Evolutionary conservation across 2,888 invertebrate genomes (phyloP).

Genomic region (Ochropacha duplaris): DNA sequence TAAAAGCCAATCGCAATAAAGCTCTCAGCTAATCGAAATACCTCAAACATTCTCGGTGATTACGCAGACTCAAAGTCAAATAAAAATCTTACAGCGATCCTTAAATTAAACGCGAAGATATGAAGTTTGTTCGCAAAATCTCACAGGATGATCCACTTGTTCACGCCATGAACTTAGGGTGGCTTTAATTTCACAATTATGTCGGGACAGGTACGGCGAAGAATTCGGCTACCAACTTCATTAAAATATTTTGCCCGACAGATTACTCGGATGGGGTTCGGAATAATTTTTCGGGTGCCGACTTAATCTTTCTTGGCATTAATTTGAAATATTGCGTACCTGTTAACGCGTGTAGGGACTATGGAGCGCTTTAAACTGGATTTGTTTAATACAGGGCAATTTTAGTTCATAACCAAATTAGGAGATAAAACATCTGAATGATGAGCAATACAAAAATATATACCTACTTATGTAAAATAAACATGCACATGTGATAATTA

Average conservation of each 20-base stretch:
- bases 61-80: neutral
- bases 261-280: conserved; percentile 45
- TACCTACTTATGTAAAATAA: no score
- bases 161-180: conserved; percentile 38
- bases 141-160: conserved; percentile 32
- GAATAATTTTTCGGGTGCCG: conserved; percentile 36
- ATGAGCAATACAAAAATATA: no score
- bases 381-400: conserved; percentile 2
- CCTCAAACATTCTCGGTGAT: neutral
- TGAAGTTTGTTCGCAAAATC: conserved; percentile 10
- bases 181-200: conserved; percentile 60
- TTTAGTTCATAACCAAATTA: neutral
- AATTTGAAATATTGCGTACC: conserved; percentile 17
- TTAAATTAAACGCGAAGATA: neutral
- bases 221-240: conserved; percentile 56
- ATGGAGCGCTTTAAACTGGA: conserved; percentile 15
- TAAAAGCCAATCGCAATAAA: neutral
- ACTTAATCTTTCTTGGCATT: conserved; percentile 25
- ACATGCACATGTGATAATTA: no score
- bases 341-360: conserved; percentile 23
- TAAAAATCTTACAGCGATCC: neutral
- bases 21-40: neutral
- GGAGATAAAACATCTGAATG: neutral
- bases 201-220: conserved; percentile 35
- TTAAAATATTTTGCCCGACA: conserved; percentile 66